Percentiles rank a stretch among this genome's conserved stretches.
phyloP scores from a whole-genome alignment of 2,113 vertebrate species.

The Fukomys damarensis region DNA sequence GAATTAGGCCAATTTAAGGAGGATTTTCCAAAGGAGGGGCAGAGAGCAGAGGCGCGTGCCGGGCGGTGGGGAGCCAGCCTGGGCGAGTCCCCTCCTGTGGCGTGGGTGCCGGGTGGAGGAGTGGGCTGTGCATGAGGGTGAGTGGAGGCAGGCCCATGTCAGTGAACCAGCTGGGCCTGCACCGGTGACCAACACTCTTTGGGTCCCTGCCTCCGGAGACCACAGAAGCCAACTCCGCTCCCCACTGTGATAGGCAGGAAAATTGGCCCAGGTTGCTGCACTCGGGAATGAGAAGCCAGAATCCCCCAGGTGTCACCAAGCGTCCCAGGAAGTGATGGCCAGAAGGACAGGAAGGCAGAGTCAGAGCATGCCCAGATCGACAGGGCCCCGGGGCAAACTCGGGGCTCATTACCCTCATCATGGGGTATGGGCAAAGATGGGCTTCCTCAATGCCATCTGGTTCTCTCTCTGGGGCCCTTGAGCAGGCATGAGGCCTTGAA shows the following conservation, averaged over 20 bases:
- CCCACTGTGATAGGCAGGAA: fast-evolving
- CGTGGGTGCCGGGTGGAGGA: fast-evolving
- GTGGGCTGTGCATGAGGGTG: fast-evolving
- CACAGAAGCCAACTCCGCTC: fast-evolving
- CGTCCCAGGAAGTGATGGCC: fast-evolving
- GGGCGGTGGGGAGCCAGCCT: background rate
- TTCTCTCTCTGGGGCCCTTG: background rate
- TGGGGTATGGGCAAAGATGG: fast-evolving
- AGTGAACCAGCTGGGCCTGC: too few species aligned
- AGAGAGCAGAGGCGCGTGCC: fast-evolving
- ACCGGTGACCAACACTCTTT: fast-evolving
- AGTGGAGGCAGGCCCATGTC: fast-evolving
- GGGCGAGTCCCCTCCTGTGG: background rate
- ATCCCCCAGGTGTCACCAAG: too few species aligned
- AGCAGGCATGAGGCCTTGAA: background rate
- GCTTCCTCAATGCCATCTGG: fast-evolving
- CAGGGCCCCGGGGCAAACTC: fast-evolving
- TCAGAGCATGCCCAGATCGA: background rate
- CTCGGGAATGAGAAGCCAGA: background rate
- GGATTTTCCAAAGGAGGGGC: background rate
- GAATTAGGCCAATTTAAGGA: background rate
- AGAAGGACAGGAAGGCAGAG: too few species aligned
- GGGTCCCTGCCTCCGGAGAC: background rate
- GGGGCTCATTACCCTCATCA: too few species aligned
- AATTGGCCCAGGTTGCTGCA: background rate